phyloP scores from a whole-genome alignment of 35 echinoderm and acorn worm genomes.

The Diadema setosum region DNA sequence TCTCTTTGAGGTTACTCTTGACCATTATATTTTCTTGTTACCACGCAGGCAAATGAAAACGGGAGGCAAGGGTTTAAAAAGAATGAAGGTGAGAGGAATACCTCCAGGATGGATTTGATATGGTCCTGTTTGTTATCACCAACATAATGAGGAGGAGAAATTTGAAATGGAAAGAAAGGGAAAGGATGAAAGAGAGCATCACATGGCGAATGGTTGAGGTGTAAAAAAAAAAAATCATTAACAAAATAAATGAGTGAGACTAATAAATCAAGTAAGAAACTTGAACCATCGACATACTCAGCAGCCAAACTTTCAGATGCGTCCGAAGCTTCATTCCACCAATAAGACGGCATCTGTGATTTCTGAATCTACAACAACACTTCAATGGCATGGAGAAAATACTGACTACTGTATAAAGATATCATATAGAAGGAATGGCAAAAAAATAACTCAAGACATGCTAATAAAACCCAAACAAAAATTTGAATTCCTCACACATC shows the following conservation, averaged over 20 bases:
- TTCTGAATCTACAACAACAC: neutral
- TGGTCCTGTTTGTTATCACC: constrained; percentile 65
- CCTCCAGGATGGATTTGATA: constrained; percentile 76
- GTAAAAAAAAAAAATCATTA: neutral
- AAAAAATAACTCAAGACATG: too few species aligned
- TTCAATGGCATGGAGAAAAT: too few species aligned
- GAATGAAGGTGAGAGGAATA: constrained; percentile 4
- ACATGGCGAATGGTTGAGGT: neutral
- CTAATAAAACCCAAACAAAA: too few species aligned
- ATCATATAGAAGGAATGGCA: too few species aligned
- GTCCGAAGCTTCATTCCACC: neutral
- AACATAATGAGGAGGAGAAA: constrained; percentile 9
- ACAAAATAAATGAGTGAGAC: neutral
- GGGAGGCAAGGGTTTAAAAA: too few species aligned
- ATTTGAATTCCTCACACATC: too few species aligned
- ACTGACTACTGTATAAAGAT: too few species aligned
- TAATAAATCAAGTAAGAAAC: neutral
- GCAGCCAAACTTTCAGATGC: neutral
- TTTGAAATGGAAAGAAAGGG: neutral
- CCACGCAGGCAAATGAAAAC: too few species aligned
- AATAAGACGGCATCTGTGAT: neutral
- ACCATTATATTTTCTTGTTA: too few species aligned
- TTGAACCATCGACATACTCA: neutral
- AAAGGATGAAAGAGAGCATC: neutral
- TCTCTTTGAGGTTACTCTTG: too few species aligned